phyloP scores from a whole-genome alignment of 2,113 vertebrate species.

The Poecilia latipinna region DNA sequence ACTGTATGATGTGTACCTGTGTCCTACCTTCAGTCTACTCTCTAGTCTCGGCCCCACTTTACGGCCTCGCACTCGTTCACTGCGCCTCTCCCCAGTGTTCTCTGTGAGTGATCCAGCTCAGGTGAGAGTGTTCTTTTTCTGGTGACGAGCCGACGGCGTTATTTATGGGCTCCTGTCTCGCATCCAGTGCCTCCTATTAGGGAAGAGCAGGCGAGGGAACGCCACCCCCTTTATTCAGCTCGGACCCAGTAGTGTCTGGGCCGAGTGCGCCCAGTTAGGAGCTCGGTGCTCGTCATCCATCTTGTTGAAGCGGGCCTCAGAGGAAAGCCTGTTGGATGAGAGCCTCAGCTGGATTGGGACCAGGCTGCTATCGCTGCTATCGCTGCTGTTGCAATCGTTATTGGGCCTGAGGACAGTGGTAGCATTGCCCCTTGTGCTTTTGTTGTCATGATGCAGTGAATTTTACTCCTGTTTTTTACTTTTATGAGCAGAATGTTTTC shows the following conservation, averaged over 20 bases:
- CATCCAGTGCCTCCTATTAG: slow-evolving; percentile 73
- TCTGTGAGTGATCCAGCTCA: slow-evolving; percentile 57
- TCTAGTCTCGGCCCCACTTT: slow-evolving; percentile 14
- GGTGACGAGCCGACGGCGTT: slow-evolving; percentile 63
- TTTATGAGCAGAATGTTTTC: slow-evolving; percentile 5
- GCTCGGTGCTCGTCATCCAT: slow-evolving; percentile 70
- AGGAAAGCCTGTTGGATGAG: slow-evolving; percentile 47
- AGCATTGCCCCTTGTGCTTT: slow-evolving; percentile 16
- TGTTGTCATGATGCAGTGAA: slow-evolving; percentile 20
- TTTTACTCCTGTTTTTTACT: slow-evolving; percentile 3
- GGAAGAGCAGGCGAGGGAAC: slow-evolving; percentile 68
- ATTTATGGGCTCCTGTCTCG: slow-evolving; percentile 83
- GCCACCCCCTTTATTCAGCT: slow-evolving; percentile 78
- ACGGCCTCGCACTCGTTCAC: slow-evolving; percentile 18
- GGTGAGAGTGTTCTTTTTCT: slow-evolving; percentile 67
- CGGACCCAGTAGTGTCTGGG: slow-evolving; percentile 75
- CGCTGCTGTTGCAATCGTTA: slow-evolving; percentile 42
- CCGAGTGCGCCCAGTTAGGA: slow-evolving; percentile 74
- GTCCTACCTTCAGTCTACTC: slow-evolving; percentile 10
- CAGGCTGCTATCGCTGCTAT: neutral
- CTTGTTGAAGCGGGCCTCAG: slow-evolving; percentile 75
- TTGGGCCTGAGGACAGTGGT: slow-evolving; percentile 30
- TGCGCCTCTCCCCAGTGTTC: slow-evolving; percentile 52
- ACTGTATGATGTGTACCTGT: neutral
- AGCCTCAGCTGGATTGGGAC: slow-evolving; percentile 68